phyloP scores from a whole-genome alignment of 2,888 invertebrate genomes.

The Morpho achilles region DNA sequence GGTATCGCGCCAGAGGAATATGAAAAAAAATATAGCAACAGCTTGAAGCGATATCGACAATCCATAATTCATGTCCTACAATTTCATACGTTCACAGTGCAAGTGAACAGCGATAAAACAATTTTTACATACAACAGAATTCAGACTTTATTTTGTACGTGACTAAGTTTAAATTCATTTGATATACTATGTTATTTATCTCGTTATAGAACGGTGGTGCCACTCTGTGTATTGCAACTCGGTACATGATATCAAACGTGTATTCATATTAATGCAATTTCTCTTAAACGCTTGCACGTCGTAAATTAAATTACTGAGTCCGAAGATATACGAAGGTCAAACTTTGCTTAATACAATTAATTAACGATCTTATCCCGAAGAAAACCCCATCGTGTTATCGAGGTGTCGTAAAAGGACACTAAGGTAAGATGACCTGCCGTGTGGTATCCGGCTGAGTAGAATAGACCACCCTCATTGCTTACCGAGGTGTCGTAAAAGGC shows the following conservation, averaged over 20 bases:
- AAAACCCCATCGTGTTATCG: no score
- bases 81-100: constrained; percentile 68
- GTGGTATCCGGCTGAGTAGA: no score
- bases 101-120: constrained; percentile 44
- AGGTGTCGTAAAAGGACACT: no score
- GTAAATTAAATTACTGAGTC: constrained; percentile 76
- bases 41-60: constrained; percentile 79
- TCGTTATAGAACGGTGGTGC: constrained; percentile 34
- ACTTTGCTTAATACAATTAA: constrained; percentile 37
- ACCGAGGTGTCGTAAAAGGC: no score
- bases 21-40: constrained; percentile 76
- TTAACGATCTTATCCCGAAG: not conserved
- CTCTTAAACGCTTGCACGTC: constrained; percentile 79
- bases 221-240: constrained; percentile 74
- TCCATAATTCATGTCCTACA: constrained; percentile 79
- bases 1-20: constrained; percentile 70
- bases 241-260: constrained; percentile 76
- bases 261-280: constrained; percentile 79
- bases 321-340: constrained; percentile 53
- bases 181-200: constrained; percentile 36
- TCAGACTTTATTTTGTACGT: constrained; percentile 43
- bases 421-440: no score
- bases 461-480: no score
- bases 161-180: constrained; percentile 41
- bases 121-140: constrained; percentile 41